Conservation (phyloP, 2,797 vertebrate species). For the Sorex maritimensis region DNA sequence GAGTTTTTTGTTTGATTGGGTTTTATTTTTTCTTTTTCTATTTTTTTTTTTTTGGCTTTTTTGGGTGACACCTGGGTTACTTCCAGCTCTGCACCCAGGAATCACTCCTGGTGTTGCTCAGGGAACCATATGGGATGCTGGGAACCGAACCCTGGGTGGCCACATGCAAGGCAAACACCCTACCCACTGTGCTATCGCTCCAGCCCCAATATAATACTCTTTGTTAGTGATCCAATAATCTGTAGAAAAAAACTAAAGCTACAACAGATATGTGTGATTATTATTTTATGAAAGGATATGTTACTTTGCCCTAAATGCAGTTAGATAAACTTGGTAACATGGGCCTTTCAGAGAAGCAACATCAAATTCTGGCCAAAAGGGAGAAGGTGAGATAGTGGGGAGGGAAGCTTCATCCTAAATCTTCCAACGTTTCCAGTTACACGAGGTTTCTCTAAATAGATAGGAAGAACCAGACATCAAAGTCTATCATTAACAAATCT, state of each 20-base stretch:
- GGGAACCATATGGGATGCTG: too few relatives aligned
- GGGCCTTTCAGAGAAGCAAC: slow-evolving; percentile 66
- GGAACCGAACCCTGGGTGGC: too few relatives aligned
- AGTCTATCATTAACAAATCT: slow-evolving; percentile 53
- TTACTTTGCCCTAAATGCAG: slow-evolving; percentile 19
- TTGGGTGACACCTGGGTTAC: too few relatives aligned
- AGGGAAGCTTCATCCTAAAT: slow-evolving; percentile 70
- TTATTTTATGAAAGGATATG: not conserved
- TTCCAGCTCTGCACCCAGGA: too few relatives aligned
- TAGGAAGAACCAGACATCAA: slow-evolving; percentile 70
- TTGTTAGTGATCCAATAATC: slow-evolving; percentile 23
- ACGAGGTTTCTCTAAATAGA: slow-evolving; percentile 76
- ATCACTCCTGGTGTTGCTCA: too few relatives aligned
- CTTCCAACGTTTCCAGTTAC: slow-evolving; percentile 80
- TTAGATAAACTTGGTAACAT: slow-evolving; percentile 75
- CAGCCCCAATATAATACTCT: too few relatives aligned
- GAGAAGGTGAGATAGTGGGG: slow-evolving; percentile 49
- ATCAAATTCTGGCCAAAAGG: slow-evolving; percentile 79
- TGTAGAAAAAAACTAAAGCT: slow-evolving; percentile 38
- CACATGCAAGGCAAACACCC: too few relatives aligned
- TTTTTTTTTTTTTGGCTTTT: too few relatives aligned
- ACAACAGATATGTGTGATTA: not conserved
- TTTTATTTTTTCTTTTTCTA: too few relatives aligned
- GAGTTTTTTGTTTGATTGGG: too few relatives aligned
- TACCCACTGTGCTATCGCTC: too few relatives aligned